phyloP scores from a whole-genome alignment of 2,113 vertebrate species.

The Turdus rufiventris region DNA sequence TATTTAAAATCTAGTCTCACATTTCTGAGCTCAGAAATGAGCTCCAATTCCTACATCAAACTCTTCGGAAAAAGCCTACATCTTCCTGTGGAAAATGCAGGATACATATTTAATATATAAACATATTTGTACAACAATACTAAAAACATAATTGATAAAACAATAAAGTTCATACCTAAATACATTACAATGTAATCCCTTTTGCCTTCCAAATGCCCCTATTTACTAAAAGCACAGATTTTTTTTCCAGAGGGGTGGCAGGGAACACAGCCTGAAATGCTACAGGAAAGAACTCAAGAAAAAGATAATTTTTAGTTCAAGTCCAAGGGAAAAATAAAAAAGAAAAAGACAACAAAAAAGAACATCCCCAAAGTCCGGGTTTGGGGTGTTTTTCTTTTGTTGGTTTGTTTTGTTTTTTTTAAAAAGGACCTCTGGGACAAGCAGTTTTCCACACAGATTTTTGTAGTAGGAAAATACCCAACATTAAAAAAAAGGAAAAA shows the following conservation, averaged over 20 bases:
- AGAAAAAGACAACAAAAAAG: not conserved
- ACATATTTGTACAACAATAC: not conserved
- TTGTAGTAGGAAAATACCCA: not conserved
- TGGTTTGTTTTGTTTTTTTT: not conserved
- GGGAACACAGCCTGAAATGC: not conserved
- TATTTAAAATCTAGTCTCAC: not conserved
- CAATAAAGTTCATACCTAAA: not conserved
- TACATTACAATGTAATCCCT: not conserved
- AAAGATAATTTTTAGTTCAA: not conserved
- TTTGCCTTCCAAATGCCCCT: not conserved
- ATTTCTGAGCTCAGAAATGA: not conserved
- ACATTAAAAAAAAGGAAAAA: not conserved
- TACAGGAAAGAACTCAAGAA: not conserved
- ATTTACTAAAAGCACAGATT: not conserved
- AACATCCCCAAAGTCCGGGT: not conserved
- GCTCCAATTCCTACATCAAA: not conserved
- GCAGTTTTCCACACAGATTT: not conserved
- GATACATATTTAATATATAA: not conserved
- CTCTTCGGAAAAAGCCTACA: not conserved
- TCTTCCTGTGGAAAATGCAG: not conserved
- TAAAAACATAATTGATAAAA: not conserved
- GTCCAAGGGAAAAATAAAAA: not conserved
- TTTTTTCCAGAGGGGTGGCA: not conserved
- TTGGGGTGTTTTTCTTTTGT: not conserved
- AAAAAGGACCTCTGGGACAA: not conserved